Percentiles rank a stretch among this genome's conserved stretches.
These are phyloP conservation scores for Tadarida brasiliensis DNA, from an alignment of 2,797 vertebrate species.

Conservation along the genomic window DNA sequence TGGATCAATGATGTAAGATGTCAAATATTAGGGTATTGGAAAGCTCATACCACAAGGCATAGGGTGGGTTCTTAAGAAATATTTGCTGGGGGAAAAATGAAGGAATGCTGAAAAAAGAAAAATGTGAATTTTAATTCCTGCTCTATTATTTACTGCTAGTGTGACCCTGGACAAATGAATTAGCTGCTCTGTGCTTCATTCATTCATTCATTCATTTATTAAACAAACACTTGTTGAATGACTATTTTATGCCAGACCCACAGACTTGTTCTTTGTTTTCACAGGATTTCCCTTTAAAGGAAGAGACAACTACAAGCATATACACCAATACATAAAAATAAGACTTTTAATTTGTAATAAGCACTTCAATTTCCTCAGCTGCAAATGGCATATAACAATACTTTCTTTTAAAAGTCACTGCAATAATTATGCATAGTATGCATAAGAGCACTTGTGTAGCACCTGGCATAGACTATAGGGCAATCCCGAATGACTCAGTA, in stretches of 20 bases:
- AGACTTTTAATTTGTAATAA: slow-evolving; percentile 36
- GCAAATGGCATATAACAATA: neutral
- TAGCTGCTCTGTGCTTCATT: neutral
- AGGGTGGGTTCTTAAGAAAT: neutral
- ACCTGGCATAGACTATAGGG: neutral
- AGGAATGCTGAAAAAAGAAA: neutral
- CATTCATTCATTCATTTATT: slow-evolving; percentile 8
- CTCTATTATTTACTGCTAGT: neutral
- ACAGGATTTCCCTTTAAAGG: neutral
- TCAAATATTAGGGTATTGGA: neutral
- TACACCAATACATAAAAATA: slow-evolving; percentile 1
- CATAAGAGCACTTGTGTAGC: neutral
- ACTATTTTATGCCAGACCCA: neutral
- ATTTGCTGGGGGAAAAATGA: neutral
- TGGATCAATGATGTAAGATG: neutral
- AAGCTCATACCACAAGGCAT: neutral
- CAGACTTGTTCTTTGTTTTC: neutral
- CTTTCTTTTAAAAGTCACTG: neutral
- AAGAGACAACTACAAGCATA: neutral
- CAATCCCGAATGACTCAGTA: neutral
- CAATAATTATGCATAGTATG: neutral
- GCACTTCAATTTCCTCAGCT: neutral
- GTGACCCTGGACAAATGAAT: neutral
- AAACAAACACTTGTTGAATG: slow-evolving; percentile 3
- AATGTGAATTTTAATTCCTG: neutral